Conservation (phyloP, 2,113 vertebrate genomes). For the Antigone vipio region DNA sequence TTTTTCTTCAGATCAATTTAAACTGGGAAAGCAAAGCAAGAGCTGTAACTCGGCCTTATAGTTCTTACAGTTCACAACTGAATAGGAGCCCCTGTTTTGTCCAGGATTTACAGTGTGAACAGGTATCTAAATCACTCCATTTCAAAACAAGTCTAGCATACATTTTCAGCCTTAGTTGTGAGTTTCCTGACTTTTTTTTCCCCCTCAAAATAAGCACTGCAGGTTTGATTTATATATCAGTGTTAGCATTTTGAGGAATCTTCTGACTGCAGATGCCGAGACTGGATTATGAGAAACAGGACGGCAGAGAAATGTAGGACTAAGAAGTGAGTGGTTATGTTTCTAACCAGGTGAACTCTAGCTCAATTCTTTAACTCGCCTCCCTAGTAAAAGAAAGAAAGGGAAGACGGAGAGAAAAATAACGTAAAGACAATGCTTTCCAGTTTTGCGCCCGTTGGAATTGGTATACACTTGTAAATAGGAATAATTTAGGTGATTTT, state of each 20-base stretch:
- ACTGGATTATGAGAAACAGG: background rate
- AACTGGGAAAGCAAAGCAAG: background rate
- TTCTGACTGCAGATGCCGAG: background rate
- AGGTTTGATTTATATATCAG: background rate
- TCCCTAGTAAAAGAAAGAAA: background rate
- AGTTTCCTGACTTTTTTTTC: background rate
- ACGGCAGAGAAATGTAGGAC: background rate
- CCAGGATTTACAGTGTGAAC: background rate
- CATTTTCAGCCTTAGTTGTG: background rate
- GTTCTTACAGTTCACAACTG: background rate
- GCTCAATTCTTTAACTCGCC: background rate
- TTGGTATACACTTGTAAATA: background rate
- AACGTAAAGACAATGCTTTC: background rate
- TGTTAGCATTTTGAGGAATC: background rate
- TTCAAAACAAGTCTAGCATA: background rate
- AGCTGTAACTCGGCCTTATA: background rate
- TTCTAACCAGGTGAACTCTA: background rate
- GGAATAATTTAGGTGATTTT: background rate
- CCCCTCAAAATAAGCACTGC: background rate
- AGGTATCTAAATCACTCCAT: background rate
- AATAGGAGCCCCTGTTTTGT: background rate
- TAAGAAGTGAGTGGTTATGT: background rate
- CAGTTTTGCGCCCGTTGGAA: background rate
- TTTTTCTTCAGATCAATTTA: background rate
- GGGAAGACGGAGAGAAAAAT: background rate